A percentile compares a stretch with the other conserved stretches of the same genome.
Evolutionary conservation across 2,113 vertebrate species (phyloP).

Genomic region (Petrocephalus zakoni): DNA sequence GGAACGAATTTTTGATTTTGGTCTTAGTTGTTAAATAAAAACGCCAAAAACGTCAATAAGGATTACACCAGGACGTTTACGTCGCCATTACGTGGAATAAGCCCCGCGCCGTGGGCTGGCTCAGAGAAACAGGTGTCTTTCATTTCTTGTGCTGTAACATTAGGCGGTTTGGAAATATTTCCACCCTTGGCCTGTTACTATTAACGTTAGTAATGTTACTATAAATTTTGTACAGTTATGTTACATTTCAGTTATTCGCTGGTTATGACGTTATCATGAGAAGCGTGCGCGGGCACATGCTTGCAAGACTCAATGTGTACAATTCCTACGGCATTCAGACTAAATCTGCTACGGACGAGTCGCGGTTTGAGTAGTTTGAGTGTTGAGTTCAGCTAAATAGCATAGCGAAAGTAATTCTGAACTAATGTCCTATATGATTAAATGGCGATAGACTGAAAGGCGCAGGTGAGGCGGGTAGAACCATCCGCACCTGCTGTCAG

Average conservation of each 20-base stretch:
- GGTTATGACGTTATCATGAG: not conserved
- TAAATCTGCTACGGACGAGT: not conserved
- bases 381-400: not conserved
- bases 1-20: not conserved
- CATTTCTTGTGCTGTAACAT: not conserved
- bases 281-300: not conserved
- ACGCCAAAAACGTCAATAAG: not conserved
- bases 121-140: not conserved
- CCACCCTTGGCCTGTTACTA: not conserved
- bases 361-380: not conserved
- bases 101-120: not conserved
- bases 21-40: not conserved
- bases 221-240: not conserved
- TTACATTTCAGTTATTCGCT: slow-evolving; percentile 3
- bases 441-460: not conserved
- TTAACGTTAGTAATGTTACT: slow-evolving; percentile 2
- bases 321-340: not conserved
- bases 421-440: not conserved
- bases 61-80: not conserved
- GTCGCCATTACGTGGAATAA: not conserved
- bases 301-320: not conserved
- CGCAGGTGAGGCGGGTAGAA: not conserved
- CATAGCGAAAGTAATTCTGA: not conserved
- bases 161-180: slow-evolving; percentile 4
- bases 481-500: not conserved